These are phyloP conservation scores for Leucoraja ocellata DNA, from an alignment of 2,797 vertebrate species.

Conservation along the genomic window DNA sequence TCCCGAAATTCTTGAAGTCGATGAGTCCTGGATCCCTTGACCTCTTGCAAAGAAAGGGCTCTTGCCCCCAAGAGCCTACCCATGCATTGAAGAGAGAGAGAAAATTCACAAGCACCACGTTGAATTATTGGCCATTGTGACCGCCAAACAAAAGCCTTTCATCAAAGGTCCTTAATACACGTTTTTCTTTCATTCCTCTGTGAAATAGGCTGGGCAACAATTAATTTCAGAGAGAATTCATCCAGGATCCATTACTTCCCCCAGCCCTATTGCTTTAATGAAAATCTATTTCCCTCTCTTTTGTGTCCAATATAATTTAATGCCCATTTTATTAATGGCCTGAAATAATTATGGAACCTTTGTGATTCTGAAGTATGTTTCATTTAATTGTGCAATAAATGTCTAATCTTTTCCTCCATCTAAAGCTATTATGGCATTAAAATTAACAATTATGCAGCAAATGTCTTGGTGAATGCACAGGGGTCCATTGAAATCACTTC, in stretches of 20 bases:
- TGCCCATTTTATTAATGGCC: slow-evolving; percentile 99
- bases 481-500: slow-evolving; percentile 99
- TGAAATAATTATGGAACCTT: slow-evolving; percentile 99
- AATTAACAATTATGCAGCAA: slow-evolving; percentile 99
- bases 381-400: slow-evolving; percentile 99
- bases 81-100: slow-evolving; percentile 16
- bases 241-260: slow-evolving; percentile 99
- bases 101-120: slow-evolving; percentile 36
- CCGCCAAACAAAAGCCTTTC: slow-evolving; percentile 73
- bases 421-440: slow-evolving; percentile 99
- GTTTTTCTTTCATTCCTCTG: slow-evolving; percentile 84
- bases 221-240: slow-evolving; percentile 99
- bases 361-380: slow-evolving; percentile 99
- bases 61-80: slow-evolving; percentile 28
- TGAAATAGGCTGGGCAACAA: slow-evolving; percentile 99
- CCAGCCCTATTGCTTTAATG: slow-evolving; percentile 99
- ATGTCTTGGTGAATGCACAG: slow-evolving; percentile 85
- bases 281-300: slow-evolving; percentile 99
- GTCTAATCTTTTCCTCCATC: slow-evolving; percentile 99
- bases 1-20: slow-evolving; percentile 28
- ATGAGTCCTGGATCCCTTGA: slow-evolving; percentile 15
- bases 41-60: slow-evolving; percentile 22
- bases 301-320: slow-evolving; percentile 99
- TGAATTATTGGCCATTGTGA: slow-evolving; percentile 70
- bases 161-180: slow-evolving; percentile 71